These are phyloP conservation scores for Hyperopisus bebe DNA, from an alignment of 2,113 vertebrate species.

Conservation along the genomic window DNA sequence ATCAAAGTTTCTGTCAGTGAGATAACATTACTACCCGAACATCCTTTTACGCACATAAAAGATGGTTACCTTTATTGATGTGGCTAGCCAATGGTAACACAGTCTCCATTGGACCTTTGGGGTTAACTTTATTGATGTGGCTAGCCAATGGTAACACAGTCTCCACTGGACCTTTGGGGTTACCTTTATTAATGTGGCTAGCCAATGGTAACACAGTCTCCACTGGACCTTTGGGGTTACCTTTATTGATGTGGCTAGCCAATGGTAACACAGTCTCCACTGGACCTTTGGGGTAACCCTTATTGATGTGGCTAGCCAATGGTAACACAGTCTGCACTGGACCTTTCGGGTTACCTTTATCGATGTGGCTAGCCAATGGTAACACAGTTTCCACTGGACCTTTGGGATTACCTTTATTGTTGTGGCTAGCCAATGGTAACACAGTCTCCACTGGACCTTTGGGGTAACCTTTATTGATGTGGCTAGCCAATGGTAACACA, in stretches of 20 bases:
- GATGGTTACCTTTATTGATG: too few relatives aligned
- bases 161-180: neutral
- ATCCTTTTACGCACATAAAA: neutral
- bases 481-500: neutral
- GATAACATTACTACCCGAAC: neutral
- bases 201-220: too few relatives aligned
- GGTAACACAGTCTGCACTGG: neutral
- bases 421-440: too few relatives aligned
- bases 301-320: too few relatives aligned
- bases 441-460: neutral
- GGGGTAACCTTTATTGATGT: neutral
- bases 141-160: neutral
- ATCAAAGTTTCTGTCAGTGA: neutral
- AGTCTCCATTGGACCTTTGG: neutral
- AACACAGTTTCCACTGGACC: neutral
- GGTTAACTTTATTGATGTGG: too few relatives aligned
- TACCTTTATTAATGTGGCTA: neutral
- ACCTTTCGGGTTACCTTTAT: neutral
- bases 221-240: neutral
- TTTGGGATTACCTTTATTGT: too few relatives aligned
- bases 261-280: neutral
- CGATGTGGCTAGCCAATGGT: neutral
- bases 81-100: too few relatives aligned
- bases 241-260: neutral
- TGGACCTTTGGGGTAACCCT: too few relatives aligned